A percentile compares a stretch with the other conserved stretches of the same genome.
These are phyloP conservation scores for Crotalus adamanteus DNA, from an alignment of 2,797 vertebrate genomes.

Conservation along the genomic window DNA sequence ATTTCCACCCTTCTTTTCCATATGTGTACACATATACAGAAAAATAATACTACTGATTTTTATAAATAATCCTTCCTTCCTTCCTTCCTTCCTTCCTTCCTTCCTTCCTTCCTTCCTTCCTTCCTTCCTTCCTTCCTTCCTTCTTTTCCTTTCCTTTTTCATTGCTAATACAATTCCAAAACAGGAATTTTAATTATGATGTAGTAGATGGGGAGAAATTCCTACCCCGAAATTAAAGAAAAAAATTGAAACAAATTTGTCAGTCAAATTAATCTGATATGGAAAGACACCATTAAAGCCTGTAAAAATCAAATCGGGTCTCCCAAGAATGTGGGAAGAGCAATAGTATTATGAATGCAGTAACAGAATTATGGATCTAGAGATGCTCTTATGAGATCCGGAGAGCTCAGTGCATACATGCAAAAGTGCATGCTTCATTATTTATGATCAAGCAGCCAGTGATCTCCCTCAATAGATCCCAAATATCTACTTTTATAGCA, in stretches of 20 bases:
- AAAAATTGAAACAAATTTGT: background rate
- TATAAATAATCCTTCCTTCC: background rate
- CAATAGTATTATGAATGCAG: background rate
- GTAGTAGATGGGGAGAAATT: background rate
- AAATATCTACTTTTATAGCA: background rate
- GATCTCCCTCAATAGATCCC: background rate
- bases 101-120: no score
- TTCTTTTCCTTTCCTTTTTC: no score
- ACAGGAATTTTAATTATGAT: background rate
- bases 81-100: no score
- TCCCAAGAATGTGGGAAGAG: background rate
- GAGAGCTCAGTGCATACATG: background rate
- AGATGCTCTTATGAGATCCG: background rate
- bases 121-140: no score
- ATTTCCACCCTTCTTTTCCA: background rate
- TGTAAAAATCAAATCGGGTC: background rate
- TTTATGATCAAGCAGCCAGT: background rate
- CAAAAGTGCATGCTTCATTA: background rate
- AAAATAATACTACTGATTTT: background rate
- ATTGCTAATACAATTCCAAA: background rate
- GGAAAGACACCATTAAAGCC: background rate
- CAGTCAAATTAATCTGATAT: background rate
- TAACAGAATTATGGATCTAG: background rate
- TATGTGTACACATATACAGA: no score
- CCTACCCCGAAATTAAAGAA: background rate